These are phyloP conservation scores for Marmota monax DNA, from an alignment of 2,113 vertebrate species.

Conservation along the genomic window DNA sequence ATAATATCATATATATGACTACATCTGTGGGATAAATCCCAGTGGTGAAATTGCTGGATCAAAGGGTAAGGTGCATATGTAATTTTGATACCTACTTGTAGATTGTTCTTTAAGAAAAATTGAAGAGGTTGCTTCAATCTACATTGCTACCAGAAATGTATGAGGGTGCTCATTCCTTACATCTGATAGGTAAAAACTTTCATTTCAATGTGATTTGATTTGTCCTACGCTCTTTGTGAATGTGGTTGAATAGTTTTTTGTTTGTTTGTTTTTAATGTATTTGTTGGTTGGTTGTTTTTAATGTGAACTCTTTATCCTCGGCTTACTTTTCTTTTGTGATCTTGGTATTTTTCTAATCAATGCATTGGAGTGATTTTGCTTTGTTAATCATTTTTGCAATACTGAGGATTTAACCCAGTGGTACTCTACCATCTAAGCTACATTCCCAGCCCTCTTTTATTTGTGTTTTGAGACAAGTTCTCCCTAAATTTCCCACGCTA, in stretches of 20 bases:
- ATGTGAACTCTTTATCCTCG: background rate
- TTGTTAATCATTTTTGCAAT: background rate
- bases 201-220: background rate
- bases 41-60: background rate
- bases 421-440: background rate
- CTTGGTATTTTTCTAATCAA: constrained; percentile 16
- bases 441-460: background rate
- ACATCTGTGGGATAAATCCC: background rate
- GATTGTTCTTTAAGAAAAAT: no score
- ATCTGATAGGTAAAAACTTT: background rate
- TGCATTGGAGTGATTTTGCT: background rate
- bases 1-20: no score
- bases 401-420: background rate
- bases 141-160: background rate
- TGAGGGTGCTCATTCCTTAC: background rate
- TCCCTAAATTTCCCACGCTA: background rate
- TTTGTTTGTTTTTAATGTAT: no score
- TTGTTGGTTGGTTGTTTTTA: background rate
- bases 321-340: background rate
- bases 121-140: background rate
- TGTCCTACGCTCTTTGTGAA: background rate
- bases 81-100: background rate
- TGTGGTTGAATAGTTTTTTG: background rate
- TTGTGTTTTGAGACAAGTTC: background rate
- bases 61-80: background rate